These are phyloP conservation scores for Myocastor coypus DNA, from an alignment of 2,113 vertebrate genomes.

Conservation along the genomic window DNA sequence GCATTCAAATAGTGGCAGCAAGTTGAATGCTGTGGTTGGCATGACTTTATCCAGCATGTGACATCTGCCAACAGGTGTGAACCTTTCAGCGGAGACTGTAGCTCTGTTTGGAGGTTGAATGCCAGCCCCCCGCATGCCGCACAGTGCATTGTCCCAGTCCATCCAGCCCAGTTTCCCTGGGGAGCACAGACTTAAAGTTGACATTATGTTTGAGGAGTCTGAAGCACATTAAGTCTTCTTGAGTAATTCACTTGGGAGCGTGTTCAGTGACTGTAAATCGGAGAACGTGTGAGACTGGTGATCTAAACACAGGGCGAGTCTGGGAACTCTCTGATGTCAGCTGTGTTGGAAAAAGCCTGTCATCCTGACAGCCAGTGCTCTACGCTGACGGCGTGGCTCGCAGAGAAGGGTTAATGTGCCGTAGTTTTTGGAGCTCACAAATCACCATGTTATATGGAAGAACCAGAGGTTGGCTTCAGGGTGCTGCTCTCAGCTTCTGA, in stretches of 20 bases:
- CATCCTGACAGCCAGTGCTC: not conserved
- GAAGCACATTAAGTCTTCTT: constrained; percentile 57
- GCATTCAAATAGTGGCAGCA: rapidly evolving
- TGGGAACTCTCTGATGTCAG: constrained; percentile 72
- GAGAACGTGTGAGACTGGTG: constrained; percentile 17
- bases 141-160: rapidly evolving
- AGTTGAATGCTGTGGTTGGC: rapidly evolving
- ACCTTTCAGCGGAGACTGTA: not conserved
- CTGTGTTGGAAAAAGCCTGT: constrained; percentile 53
- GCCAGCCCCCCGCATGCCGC: not conserved
- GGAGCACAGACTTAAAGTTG: constrained; percentile 63
- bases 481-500: not conserved
- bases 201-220: not conserved
- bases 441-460: not conserved
- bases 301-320: constrained; percentile 64
- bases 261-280: constrained; percentile 53
- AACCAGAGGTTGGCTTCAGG: rapidly evolving
- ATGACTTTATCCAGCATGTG: rapidly evolving
- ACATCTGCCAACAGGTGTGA: rapidly evolving
- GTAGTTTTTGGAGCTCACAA: rapidly evolving
- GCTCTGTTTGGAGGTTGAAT: not conserved
- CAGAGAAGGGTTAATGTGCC: rapidly evolving
- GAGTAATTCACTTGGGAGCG: constrained; percentile 55
- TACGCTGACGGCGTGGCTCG: rapidly evolving
- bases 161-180: not conserved